Evolutionary conservation across 2,888 invertebrate species (phyloP), one percentile per base, ranked within the genome.

Genomic region (Spisula subtruncata): DNA sequence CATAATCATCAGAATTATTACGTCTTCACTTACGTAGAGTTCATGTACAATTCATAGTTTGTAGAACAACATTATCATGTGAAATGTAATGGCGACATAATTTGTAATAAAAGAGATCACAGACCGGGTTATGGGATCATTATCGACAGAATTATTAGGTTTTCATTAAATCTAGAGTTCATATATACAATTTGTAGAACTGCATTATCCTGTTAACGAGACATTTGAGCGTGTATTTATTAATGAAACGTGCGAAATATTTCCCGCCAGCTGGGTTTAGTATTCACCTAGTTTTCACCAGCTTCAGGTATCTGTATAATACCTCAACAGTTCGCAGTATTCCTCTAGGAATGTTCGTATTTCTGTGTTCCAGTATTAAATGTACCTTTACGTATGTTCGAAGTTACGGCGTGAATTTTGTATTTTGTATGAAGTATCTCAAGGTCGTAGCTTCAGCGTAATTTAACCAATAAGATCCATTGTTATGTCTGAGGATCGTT

Each of bases 161-260:
- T 25, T 60, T 41, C 41, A 41, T 41, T 41, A 41, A 41, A 41
- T 41, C 41, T 41, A 2, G 41, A 41, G 41, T 41, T 41, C 41
- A 41, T 41, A 41, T 41, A 75, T 75, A 75, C 75, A 32, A 32
- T 35, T 75, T 75, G 75, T 75, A 10, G 35, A 75, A 32, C 35
- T 35, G 32, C 16, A 75, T 35, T 75, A 32, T 48, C 46, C n/a
- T n/a, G 32, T 46, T 81, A 41, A 46, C 12, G 81, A 81, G 81
- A 48, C 35, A 81, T 81, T n/a, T 81, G 48, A 81, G 81, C 12
- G 35, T 81, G n/a, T 81, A 48, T 51, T 81, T 81, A 81, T 81
- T 81, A 81, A 81, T 81, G 81, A 48, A 81, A 81, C 81, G 81
- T 81, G 81, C 81, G 81, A 81, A 16, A 48, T 48, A 35, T 81